Evolutionary conservation across 2,113 vertebrate species (phyloP).

Genomic region (Corynorhinus townsendii): DNA sequence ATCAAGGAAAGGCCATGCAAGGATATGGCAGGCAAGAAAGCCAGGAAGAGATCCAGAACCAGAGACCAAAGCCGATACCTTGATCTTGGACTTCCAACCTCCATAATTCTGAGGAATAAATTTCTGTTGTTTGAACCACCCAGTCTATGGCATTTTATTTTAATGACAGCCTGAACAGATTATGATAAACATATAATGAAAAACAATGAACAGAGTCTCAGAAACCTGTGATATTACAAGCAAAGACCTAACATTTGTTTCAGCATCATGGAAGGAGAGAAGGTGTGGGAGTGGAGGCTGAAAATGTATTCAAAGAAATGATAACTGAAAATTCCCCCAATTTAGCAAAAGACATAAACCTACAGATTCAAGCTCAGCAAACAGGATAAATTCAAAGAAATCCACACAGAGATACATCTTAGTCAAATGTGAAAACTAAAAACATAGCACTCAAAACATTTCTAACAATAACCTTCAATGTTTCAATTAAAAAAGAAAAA

Average conservation of each 20-base stretch:
- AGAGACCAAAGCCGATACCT: neutral
- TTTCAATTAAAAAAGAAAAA: constrained; percentile 7
- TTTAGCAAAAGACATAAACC: neutral
- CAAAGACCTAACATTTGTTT: neutral
- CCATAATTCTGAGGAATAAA: neutral
- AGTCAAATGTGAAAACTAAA: neutral
- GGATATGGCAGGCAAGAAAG: neutral
- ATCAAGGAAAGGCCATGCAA: neutral
- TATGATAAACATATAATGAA: neutral
- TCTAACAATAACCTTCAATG: neutral
- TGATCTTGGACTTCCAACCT: neutral
- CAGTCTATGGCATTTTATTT: neutral
- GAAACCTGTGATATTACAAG: neutral
- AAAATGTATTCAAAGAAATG: neutral
- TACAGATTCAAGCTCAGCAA: neutral
- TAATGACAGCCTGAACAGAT: neutral
- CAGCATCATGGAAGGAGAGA: neutral
- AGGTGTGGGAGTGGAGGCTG: neutral
- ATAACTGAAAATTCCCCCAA: neutral
- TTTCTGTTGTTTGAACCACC: neutral
- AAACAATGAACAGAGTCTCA: neutral
- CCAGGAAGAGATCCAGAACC: neutral
- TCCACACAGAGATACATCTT: neutral
- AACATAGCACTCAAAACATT: neutral
- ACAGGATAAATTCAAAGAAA: constrained; percentile 25